These are phyloP conservation scores for Hoplodrina blanda DNA, from an alignment of 2,888 invertebrate genomes.

Conservation along the genomic window DNA sequence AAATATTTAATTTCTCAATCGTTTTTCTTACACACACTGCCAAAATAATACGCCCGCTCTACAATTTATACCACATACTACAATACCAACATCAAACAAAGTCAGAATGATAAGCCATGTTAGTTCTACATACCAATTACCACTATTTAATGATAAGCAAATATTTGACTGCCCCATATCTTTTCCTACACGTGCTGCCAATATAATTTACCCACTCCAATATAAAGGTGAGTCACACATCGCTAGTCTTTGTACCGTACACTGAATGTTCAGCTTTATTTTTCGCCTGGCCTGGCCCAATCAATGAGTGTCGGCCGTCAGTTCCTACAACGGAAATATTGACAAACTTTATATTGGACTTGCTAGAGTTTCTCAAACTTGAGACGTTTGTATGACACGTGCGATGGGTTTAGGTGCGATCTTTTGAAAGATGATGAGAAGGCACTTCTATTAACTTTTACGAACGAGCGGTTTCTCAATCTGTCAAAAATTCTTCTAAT, in stretches of 20 bases:
- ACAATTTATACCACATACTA: neutral
- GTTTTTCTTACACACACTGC: conserved; percentile 2
- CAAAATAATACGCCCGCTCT: neutral
- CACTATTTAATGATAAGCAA: neutral
- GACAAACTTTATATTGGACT: conserved; percentile 86
- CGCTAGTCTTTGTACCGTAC: conserved; percentile 53
- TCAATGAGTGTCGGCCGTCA: conserved; percentile 82
- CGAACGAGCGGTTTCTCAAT: too few species aligned
- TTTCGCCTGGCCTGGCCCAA: conserved; percentile 81
- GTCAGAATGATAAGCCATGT: neutral
- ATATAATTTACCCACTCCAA: neutral
- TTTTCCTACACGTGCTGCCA: neutral
- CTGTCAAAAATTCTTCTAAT: too few species aligned
- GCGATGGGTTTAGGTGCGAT: conserved; percentile 53
- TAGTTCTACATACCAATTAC: conserved; percentile 1
- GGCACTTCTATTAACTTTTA: too few species aligned
- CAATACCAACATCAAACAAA: neutral
- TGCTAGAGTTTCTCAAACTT: conserved; percentile 70
- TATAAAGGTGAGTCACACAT: conserved; percentile 37
- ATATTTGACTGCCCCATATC: neutral
- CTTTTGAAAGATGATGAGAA: conserved; percentile 6
- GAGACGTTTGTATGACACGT: conserved; percentile 55
- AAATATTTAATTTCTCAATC: neutral
- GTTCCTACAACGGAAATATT: conserved; percentile 81
- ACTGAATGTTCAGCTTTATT: conserved; percentile 80